Percentiles rank a stretch among this genome's conserved stretches.
These are phyloP conservation scores for Brachystomella parvula DNA, from an alignment of 1,140 invertebrate genomes.

Conservation along the genomic window DNA sequence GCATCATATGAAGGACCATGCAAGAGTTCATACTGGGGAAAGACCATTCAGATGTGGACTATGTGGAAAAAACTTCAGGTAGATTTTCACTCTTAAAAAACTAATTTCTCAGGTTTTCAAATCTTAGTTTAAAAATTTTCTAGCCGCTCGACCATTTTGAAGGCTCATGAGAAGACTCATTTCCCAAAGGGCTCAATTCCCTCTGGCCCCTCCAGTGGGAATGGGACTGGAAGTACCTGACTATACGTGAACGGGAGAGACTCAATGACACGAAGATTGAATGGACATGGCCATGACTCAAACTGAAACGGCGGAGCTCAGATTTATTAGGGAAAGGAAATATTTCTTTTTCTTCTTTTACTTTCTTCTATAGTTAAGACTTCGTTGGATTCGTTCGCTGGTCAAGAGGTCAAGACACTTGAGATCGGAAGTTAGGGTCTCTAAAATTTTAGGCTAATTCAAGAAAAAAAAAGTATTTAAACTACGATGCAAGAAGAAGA, in stretches of 20 bases:
- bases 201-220: background rate
- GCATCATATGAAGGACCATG: slow-evolving; percentile 88
- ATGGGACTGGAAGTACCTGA: slow-evolving; percentile 14
- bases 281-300: slow-evolving; percentile 11
- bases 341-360: slow-evolving; percentile 12
- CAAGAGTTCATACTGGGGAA: slow-evolving; percentile 53
- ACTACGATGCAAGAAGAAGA: too few relatives aligned
- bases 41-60: slow-evolving; percentile 8
- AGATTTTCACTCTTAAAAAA: background rate
- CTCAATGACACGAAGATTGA: background rate
- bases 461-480: too few relatives aligned
- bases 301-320: slow-evolving; percentile 7
- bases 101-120: background rate
- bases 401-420: too few relatives aligned
- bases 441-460: background rate
- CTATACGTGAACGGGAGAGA: slow-evolving; percentile 1
- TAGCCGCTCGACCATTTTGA: slow-evolving; percentile 76
- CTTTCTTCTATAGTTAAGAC: background rate
- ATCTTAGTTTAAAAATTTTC: slow-evolving; percentile 45
- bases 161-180: slow-evolving; percentile 84
- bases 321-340: background rate
- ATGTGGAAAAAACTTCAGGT: slow-evolving; percentile 6
- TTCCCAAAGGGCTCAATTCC: slow-evolving; percentile 57
- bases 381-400: too few relatives aligned
- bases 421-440: slow-evolving; percentile 1